Conservation (phyloP, 2,888 invertebrate genomes). For the Gymnosoma rotundatum region DNA sequence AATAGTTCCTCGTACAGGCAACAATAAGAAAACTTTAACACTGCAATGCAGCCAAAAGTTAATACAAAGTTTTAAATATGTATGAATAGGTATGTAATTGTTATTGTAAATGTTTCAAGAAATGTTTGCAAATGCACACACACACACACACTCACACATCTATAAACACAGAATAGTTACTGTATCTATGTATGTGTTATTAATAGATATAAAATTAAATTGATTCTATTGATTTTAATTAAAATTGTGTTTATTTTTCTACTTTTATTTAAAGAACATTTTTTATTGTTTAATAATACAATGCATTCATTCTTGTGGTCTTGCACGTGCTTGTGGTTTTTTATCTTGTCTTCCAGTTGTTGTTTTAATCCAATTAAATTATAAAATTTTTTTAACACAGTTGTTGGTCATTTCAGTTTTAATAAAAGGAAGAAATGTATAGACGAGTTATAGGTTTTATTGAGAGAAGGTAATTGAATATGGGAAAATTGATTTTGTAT, state of each 20-base stretch:
- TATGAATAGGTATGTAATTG: conserved; percentile 8
- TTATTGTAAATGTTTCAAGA: conserved; percentile 17
- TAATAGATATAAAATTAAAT: conserved; percentile 64
- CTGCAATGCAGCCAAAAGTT: conserved; percentile 64
- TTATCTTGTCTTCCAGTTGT: neutral
- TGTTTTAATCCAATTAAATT: neutral
- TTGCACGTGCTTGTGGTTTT: conserved; percentile 67
- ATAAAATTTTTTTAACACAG: conserved; percentile 1
- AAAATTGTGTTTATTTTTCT: conserved; percentile 64
- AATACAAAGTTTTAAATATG: conserved; percentile 40
- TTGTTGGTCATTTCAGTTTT: conserved; percentile 22
- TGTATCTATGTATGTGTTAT: conserved; percentile 23
- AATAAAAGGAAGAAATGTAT: neutral
- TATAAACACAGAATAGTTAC: neutral
- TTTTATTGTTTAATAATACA: conserved; percentile 30
- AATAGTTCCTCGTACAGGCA: neutral
- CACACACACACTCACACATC: neutral
- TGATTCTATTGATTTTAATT: conserved; percentile 69
- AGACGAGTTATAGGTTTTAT: too few species aligned
- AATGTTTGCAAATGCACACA: neutral
- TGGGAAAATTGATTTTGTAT: too few species aligned
- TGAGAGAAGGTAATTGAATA: too few species aligned
- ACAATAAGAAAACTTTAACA: conserved; percentile 40
- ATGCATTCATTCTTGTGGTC: conserved; percentile 39
- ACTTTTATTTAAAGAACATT: conserved; percentile 46